These are phyloP conservation scores for Macroglossus sobrinus DNA, from an alignment of 2,113 vertebrate species.

Conservation along the genomic window DNA sequence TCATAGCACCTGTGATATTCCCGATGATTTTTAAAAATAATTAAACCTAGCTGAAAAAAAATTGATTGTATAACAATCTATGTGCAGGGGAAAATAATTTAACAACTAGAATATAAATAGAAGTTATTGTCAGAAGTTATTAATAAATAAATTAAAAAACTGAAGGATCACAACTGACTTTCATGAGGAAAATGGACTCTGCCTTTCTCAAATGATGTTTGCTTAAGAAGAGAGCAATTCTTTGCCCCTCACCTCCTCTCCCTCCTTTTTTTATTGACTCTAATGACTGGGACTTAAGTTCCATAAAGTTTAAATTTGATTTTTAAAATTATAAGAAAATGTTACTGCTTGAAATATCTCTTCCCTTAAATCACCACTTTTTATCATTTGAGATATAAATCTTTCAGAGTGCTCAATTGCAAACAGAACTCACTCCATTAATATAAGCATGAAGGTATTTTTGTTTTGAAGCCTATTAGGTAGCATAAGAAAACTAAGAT, in stretches of 20 bases:
- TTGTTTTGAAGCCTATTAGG: neutral
- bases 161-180: neutral
- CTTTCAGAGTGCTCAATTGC: neutral
- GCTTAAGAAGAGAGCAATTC: neutral
- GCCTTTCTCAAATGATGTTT: neutral
- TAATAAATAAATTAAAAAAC: neutral
- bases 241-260: neutral
- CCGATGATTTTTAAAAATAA: neutral
- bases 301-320: neutral
- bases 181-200: neutral
- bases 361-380: neutral
- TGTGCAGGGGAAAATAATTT: neutral
- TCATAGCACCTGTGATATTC: neutral
- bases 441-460: neutral
- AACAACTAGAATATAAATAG: neutral
- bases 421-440: neutral
- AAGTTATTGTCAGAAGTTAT: neutral
- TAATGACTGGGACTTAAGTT: neutral
- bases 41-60: neutral
- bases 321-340: neutral
- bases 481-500: neutral
- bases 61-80: neutral
- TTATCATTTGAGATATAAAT: neutral
- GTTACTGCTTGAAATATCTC: neutral
- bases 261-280: neutral